phyloP scores from a whole-genome alignment of 2,888 invertebrate species.

The Cryptophagus acutangulus region DNA sequence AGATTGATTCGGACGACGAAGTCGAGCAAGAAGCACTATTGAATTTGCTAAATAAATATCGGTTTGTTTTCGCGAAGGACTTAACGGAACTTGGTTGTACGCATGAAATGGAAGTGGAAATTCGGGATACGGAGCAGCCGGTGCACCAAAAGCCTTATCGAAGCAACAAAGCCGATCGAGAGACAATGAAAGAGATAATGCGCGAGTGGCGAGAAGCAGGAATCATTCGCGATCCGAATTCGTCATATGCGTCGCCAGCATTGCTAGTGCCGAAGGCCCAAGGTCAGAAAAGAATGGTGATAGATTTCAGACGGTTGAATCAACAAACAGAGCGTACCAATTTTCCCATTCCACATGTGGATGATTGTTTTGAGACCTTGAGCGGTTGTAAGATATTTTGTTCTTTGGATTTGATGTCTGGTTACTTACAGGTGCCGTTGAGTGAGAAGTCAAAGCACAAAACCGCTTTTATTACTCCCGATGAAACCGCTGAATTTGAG shows the following conservation, averaged over 20 bases:
- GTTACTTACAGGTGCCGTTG: constrained; percentile 12
- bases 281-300: constrained; percentile 18
- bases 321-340: constrained; percentile 4
- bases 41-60: constrained; percentile 9
- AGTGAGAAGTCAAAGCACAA: constrained; percentile 4
- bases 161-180: constrained; percentile 12
- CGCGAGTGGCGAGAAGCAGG: constrained; percentile 15
- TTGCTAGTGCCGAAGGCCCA: constrained; percentile 25
- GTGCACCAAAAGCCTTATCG: constrained; percentile 15
- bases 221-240: constrained; percentile 23
- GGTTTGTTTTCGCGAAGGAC: constrained; percentile 14
- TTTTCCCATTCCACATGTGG: constrained; percentile 6
- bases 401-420: constrained; percentile 6
- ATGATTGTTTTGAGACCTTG: constrained; percentile 3
- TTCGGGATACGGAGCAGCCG: constrained; percentile 12
- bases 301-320: constrained; percentile 8
- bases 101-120: constrained; percentile 14
- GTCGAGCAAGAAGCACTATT: constrained; percentile 4
- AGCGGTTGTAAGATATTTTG: constrained; percentile 7
- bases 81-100: constrained; percentile 16
- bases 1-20: no score
- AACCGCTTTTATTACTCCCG: constrained; percentile 11
- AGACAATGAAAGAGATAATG: constrained; percentile 15
- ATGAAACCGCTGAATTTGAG: constrained; percentile 2
- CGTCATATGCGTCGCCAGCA: constrained; percentile 23